Base-by-base conservation (phyloP, 2,888 invertebrate genomes). In the Busseola fusca region DNA sequence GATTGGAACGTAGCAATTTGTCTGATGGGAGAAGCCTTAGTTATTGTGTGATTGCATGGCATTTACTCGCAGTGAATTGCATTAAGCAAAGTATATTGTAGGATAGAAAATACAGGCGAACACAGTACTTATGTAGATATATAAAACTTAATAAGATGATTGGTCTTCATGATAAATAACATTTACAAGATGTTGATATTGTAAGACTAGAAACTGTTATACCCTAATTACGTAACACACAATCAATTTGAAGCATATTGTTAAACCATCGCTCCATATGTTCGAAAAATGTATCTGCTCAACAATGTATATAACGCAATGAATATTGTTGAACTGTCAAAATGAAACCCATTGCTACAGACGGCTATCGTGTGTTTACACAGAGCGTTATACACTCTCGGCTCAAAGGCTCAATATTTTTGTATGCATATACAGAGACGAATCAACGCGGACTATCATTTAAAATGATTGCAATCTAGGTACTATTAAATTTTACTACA, bases 1-100 rank as follows among this genome's bases (percentile, higher is more conserved):
- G 57, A 65, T 64, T 67, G 79, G 54, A 54, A 58, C 25, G 25
- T 45, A 62, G 64, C 75, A 75, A 80, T 65, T 78, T 80, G 68
- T 54, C 21, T 58, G 21, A 80, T 45, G 45, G 48, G 0, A 50
- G 77, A 78, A 78, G 64, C 80, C 77, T 50, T 78, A 78, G 40
- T 30, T 45, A 68, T 48, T 54, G 52, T 78, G 80, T 78, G 80
- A 78, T 78, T 80, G 42, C 54, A 45, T 34, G 62, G 14, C 48
- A 57, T 57, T 66, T 59, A 63, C 76, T 52, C 68, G 60, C 34
- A 58, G 56, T 62, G 54, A 80, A 62, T 64, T 64, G 60, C 60
- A 78, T 57, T 72, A 78, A 59, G 56, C 60, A 45, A 60, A 45
- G 27, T 34, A 48, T 69, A 34, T 21, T 48, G 69, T 48, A 27